Evolutionary conservation across 2,888 invertebrate genomes (phyloP).

Genomic region (Harpalus rubripes): DNA sequence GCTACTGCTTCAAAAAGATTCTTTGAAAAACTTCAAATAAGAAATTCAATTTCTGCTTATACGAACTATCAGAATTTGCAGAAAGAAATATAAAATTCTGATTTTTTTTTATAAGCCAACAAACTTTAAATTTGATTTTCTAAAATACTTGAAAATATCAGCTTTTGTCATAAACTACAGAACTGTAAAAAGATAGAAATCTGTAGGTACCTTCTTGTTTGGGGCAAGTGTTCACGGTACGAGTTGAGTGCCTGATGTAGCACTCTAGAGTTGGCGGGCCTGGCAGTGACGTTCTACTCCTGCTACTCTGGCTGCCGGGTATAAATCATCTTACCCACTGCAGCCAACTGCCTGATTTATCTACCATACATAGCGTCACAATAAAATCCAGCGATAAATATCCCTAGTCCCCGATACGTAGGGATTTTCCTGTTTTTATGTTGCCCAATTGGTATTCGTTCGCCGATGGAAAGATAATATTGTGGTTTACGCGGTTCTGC

Average conservation of each 20-base stretch:
- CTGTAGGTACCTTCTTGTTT: neutral
- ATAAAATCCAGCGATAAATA: conserved; percentile 66
- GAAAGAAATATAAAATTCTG: too few relatives aligned
- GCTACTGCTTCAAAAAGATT: too few relatives aligned
- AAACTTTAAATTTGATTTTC: too few relatives aligned
- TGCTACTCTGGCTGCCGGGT: conserved; percentile 30
- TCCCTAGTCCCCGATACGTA: conserved; percentile 52
- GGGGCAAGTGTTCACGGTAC: neutral
- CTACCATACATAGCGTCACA: conserved; percentile 61
- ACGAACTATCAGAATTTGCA: too few relatives aligned
- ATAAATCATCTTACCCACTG: conserved; percentile 64
- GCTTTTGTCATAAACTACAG: too few relatives aligned
- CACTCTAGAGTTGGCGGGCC: conserved; percentile 4
- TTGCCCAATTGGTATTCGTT: conserved; percentile 54
- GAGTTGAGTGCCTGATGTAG: conserved; percentile 17
- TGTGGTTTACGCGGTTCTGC: conserved; percentile 46
- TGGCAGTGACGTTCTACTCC: conserved; percentile 44
- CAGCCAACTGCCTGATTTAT: conserved; percentile 65
- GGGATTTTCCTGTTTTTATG: conserved; percentile 60
- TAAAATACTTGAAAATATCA: too few relatives aligned
- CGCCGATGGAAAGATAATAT: conserved; percentile 58
- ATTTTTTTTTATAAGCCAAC: too few relatives aligned
- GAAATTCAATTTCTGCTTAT: too few relatives aligned
- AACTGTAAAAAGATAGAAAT: neutral
- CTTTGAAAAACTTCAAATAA: too few relatives aligned